A percentile compares a stretch with the other conserved stretches of the same genome.
phyloP scores from a whole-genome alignment of 2,888 invertebrate species.

The Caenorhabditis sp. region DNA sequence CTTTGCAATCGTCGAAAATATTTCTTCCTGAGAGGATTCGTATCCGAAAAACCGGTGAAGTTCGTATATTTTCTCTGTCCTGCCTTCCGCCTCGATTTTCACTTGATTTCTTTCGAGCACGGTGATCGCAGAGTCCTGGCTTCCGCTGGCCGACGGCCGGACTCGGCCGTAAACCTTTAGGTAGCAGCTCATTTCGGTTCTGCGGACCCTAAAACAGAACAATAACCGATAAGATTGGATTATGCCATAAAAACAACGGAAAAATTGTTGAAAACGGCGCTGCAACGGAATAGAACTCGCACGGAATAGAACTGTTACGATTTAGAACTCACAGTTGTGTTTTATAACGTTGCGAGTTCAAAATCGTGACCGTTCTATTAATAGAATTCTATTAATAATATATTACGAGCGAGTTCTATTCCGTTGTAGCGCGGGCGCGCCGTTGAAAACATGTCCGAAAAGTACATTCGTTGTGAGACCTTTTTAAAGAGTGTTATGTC shows the following conservation, averaged over 20 bases:
- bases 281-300: no score
- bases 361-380: no score
- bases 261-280: not conserved
- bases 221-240: no score
- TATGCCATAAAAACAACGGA: not conserved
- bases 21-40: slow-evolving; percentile 52
- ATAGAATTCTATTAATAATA: no score
- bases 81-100: slow-evolving; percentile 12
- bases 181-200: slow-evolving; percentile 33
- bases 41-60: slow-evolving; percentile 32
- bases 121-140: not conserved
- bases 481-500: no score
- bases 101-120: slow-evolving; percentile 13
- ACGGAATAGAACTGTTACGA: no score
- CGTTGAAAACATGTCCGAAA: no score
- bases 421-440: no score
- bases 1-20: slow-evolving; percentile 79
- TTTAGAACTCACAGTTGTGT: no score
- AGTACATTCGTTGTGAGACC: not conserved
- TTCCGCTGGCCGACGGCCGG: slow-evolving; percentile 31
- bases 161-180: slow-evolving; percentile 38
- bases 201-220: no score
- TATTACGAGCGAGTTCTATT: no score
- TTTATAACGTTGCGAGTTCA: no score
- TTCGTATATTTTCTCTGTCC: slow-evolving; percentile 26